Evolutionary conservation across 2,888 invertebrate genomes (phyloP).

Genomic region (Brachylomia viminalis): DNA sequence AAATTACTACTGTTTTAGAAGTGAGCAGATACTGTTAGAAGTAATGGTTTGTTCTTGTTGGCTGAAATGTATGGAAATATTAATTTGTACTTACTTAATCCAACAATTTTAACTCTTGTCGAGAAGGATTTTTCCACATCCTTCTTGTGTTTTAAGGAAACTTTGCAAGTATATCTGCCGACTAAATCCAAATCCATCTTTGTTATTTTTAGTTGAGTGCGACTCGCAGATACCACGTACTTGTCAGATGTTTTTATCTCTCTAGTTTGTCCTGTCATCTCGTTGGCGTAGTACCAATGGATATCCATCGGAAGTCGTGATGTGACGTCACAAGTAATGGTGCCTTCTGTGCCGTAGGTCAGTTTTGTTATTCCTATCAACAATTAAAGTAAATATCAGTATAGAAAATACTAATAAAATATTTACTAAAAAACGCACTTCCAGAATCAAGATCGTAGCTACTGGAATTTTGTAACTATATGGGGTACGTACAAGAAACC

Average conservation of each 20-base stretch:
- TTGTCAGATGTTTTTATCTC: constrained; percentile 48
- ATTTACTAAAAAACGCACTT: background rate
- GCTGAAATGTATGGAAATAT: background rate
- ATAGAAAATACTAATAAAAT: background rate
- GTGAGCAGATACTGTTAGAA: background rate
- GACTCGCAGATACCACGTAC: constrained; percentile 49
- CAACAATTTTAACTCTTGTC: constrained; percentile 53
- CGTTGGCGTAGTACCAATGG: constrained; percentile 48
- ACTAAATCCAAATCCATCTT: constrained; percentile 53
- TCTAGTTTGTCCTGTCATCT: constrained; percentile 18
- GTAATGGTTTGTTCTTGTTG: constrained; percentile 10
- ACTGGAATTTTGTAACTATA: background rate
- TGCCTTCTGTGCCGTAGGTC: constrained; percentile 44
- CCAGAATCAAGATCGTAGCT: background rate
- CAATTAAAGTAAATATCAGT: background rate
- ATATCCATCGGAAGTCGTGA: constrained; percentile 60
- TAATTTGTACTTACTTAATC: constrained; percentile 50
- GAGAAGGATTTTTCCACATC: constrained; percentile 34
- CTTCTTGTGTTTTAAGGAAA: constrained; percentile 41
- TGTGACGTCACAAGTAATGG: constrained; percentile 59
- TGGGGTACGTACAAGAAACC: background rate
- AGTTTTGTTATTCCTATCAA: constrained; percentile 48
- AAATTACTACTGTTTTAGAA: too few relatives aligned
- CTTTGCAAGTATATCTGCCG: constrained; percentile 57
- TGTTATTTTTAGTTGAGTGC: constrained; percentile 52